Percentiles rank a stretch among this genome's conserved stretches.
phyloP scores from a whole-genome alignment of 1,140 invertebrate species.

The Leptinotarsa defecta region DNA sequence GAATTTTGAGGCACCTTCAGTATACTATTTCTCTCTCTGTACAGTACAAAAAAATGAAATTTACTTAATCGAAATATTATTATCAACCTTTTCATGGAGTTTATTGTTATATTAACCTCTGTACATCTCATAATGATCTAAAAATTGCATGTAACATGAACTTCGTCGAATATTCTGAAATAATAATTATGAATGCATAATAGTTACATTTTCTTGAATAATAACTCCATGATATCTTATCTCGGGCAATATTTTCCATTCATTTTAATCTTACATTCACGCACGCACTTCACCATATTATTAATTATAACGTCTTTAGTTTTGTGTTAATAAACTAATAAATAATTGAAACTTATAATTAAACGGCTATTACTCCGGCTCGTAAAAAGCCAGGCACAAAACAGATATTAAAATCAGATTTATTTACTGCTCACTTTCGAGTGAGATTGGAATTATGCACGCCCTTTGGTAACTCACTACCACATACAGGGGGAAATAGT shows the following conservation, averaged over 20 bases:
- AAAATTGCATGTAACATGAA: conserved; percentile 3
- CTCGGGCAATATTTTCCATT: neutral
- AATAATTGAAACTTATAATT: conserved; percentile 9
- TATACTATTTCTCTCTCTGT: no score
- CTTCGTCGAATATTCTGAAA: neutral
- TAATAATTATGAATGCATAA: neutral
- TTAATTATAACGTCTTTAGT: conserved; percentile 6
- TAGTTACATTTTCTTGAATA: neutral
- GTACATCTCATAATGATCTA: neutral
- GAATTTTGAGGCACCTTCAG: no score
- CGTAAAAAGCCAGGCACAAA: conserved; percentile 1
- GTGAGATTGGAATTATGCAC: conserved; percentile 5
- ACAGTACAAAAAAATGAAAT: no score
- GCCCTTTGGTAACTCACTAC: conserved; percentile 5
- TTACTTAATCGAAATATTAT: no score
- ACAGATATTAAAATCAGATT: conserved; percentile 7
- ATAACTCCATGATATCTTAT: neutral
- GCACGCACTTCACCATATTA: neutral
- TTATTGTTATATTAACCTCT: no score
- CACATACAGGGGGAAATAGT: neutral
- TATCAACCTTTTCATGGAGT: no score
- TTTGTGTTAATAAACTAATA: conserved; percentile 9
- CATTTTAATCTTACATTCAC: neutral
- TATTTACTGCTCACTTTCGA: conserved; percentile 1
- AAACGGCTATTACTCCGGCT: neutral